These are phyloP conservation scores for Columba guinea DNA, from an alignment of 2,797 vertebrate species.

Conservation along the genomic window DNA sequence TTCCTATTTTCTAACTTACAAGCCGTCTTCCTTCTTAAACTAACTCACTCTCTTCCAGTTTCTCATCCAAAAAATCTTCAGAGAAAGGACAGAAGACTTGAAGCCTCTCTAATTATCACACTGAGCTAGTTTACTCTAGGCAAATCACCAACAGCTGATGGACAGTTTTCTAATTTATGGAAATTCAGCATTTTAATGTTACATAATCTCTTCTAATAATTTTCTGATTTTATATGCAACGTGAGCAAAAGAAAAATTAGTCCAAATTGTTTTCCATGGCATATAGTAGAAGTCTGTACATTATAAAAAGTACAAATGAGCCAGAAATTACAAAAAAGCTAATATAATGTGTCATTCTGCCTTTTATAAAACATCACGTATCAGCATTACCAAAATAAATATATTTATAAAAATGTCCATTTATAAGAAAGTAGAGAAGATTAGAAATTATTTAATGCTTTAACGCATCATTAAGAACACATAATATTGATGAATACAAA, in stretches of 20 bases:
- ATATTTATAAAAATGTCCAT: slow-evolving; percentile 28
- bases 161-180: background rate
- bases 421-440: slow-evolving; percentile 57
- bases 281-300: background rate
- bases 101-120: background rate
- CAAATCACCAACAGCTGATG: background rate
- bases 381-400: slow-evolving; percentile 40
- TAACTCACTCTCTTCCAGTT: background rate
- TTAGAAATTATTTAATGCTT: slow-evolving; percentile 12
- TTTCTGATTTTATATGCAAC: background rate
- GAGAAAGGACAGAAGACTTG: background rate
- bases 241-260: background rate
- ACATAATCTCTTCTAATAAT: background rate
- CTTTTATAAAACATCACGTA: slow-evolving; percentile 34
- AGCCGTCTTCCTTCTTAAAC: background rate
- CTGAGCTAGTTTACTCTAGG: background rate
- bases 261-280: background rate
- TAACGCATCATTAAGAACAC: slow-evolving; percentile 66
- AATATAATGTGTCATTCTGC: background rate
- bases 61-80: background rate
- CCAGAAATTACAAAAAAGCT: background rate
- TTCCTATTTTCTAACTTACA: background rate
- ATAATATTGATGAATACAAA: slow-evolving; percentile 57
- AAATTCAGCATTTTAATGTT: background rate
- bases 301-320: background rate